These are phyloP conservation scores for Sepioteuthis lessoniana DNA, from an alignment of 2,888 invertebrate genomes.

Conservation along the genomic window DNA sequence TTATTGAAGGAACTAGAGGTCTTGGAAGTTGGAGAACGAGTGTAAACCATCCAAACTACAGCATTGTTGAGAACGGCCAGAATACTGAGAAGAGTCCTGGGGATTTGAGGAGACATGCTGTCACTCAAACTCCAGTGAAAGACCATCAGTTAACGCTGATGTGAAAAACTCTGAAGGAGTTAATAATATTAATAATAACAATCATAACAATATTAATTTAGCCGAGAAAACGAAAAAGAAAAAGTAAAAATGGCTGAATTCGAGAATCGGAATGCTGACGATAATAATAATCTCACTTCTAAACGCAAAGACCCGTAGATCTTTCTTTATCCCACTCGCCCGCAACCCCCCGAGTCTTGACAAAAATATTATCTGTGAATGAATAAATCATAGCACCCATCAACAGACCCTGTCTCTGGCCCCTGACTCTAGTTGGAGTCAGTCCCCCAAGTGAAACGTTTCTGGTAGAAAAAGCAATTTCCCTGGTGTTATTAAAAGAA, in stretches of 20 bases:
- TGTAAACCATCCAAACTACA: no score
- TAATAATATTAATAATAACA: no score
- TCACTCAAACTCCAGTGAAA: no score
- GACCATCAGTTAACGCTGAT: no score
- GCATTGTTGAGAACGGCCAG: no score
- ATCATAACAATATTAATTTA: no score
- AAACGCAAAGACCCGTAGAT: background rate
- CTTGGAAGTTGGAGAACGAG: no score
- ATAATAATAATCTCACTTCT: background rate
- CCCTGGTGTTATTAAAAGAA: background rate
- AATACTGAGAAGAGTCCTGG: no score
- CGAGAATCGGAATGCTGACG: background rate
- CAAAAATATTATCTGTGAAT: constrained; percentile 33
- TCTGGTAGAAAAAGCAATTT: constrained; percentile 33
- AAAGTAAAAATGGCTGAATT: background rate
- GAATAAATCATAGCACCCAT: background rate
- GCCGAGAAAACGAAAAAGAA: no score
- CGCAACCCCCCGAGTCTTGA: background rate
- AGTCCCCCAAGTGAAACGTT: background rate
- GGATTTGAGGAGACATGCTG: no score
- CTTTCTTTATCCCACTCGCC: background rate
- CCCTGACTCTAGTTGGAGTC: background rate
- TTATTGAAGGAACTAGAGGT: no score
- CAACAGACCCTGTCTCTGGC: background rate
- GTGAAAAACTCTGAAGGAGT: no score